A percentile compares a stretch with the other conserved stretches of the same genome.
phyloP scores from a whole-genome alignment of 2,797 vertebrate genomes.

The Scolopax rusticola region DNA sequence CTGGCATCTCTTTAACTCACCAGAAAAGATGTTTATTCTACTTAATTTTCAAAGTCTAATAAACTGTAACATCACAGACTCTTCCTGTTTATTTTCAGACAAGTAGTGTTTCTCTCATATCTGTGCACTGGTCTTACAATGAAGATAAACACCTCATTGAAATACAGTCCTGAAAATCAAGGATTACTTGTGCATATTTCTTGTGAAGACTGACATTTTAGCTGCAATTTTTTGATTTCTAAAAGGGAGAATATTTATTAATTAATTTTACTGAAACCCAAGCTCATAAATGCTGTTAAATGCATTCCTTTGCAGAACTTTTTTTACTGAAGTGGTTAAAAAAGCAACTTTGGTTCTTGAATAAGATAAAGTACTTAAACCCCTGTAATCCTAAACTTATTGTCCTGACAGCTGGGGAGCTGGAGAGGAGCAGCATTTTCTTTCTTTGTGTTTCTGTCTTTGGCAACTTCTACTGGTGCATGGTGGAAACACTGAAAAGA shows the following conservation, averaged over 20 bases:
- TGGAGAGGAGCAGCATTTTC: conserved; percentile 2
- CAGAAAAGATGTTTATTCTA: not conserved
- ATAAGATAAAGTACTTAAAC: not conserved
- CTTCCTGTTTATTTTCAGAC: not conserved
- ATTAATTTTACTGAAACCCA: not conserved
- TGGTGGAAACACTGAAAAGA: not conserved
- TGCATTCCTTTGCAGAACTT: not conserved
- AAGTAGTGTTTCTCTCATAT: not conserved
- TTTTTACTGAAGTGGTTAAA: conserved; percentile 9
- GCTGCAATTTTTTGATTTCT: not conserved
- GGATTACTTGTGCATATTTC: not conserved
- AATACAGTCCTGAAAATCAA: not conserved
- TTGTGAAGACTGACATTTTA: not conserved
- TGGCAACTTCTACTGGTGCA: not conserved
- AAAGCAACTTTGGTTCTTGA: not conserved
- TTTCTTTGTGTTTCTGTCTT: conserved; percentile 31
- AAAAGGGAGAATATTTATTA: not conserved
- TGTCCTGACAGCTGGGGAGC: conserved; percentile 10
- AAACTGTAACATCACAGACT: not conserved
- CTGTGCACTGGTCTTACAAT: not conserved
- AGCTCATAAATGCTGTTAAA: not conserved
- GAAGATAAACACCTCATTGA: not conserved
- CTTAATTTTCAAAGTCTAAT: not conserved
- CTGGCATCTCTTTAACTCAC: not conserved
- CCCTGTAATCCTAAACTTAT: conserved; percentile 5